Conservation (phyloP, 92 coral and sea anemone species). For the Phenganax subtilis region DNA sequence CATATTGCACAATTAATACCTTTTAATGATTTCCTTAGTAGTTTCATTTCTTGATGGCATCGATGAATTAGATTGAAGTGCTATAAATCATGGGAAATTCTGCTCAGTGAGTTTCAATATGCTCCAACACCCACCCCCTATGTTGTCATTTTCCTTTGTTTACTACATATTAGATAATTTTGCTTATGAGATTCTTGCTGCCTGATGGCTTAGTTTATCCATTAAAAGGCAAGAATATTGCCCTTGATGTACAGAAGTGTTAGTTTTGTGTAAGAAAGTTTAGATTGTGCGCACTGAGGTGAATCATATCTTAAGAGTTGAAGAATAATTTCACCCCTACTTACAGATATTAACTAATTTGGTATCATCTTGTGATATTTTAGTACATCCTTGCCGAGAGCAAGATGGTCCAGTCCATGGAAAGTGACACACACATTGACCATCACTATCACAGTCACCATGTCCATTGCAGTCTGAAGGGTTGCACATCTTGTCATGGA, state of each 20-base stretch:
- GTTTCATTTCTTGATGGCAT: constrained; percentile 28
- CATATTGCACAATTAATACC: not conserved
- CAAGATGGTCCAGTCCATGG: constrained; percentile 74
- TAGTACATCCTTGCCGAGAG: constrained; percentile 51
- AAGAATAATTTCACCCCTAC: not conserved
- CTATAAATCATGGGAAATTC: not conserved
- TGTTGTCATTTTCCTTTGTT: too few species aligned
- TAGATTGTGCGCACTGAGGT: not conserved
- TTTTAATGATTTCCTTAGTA: constrained; percentile 25
- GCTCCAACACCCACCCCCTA: too few species aligned
- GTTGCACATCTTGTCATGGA: constrained; percentile 72
- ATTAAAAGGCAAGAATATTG: too few species aligned
- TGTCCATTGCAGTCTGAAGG: constrained; percentile 75
- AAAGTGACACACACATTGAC: constrained; percentile 70
- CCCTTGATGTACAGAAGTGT: not conserved
- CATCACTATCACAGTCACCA: constrained; percentile 66
- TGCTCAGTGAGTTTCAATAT: too few species aligned
- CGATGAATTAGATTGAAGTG: constrained; percentile 1
- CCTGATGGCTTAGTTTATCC: too few species aligned
- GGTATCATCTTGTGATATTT: not conserved
- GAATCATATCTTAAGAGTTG: not conserved
- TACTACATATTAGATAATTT: too few species aligned
- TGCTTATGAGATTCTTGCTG: too few species aligned
- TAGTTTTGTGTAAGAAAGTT: not conserved
- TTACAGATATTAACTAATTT: constrained; percentile 50